Evolutionary conservation across 1,140 invertebrate species (phyloP).

Genomic region (Procambarus virginalis): DNA sequence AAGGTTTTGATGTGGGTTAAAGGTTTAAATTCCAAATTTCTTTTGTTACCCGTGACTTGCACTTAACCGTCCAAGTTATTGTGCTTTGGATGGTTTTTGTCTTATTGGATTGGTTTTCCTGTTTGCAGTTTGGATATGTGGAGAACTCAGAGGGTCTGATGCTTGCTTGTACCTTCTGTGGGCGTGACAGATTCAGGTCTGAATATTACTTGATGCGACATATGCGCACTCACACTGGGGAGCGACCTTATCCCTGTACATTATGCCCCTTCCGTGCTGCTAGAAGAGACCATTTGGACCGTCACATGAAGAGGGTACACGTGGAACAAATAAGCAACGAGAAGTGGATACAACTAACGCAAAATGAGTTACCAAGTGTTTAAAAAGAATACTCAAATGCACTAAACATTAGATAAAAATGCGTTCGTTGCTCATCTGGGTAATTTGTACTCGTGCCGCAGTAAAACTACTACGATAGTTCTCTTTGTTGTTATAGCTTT

Average conservation of each 20-base stretch:
- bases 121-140: constrained; percentile 51
- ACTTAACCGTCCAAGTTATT: neutral
- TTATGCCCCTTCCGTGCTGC: constrained; percentile 42
- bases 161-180: constrained; percentile 43
- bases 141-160: constrained; percentile 43
- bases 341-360: neutral
- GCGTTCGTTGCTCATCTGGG: neutral
- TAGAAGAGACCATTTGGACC: constrained; percentile 43
- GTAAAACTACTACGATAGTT: neutral
- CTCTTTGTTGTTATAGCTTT: neutral
- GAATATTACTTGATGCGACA: constrained; percentile 50
- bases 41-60: neutral
- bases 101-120: constrained; percentile 48
- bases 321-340: neutral
- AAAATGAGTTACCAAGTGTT: neutral
- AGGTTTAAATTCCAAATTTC: too few species aligned
- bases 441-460: neutral
- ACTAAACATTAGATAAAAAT: neutral
- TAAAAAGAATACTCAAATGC: neutral
- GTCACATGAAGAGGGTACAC: constrained; percentile 42
- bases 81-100: constrained; percentile 9
- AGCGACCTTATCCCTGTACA: constrained; percentile 39
- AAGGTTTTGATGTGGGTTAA: too few species aligned
- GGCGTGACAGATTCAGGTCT: constrained; percentile 39
- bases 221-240: constrained; percentile 47